Evolutionary conservation across 2,888 invertebrate genomes (phyloP).

Genomic region (Deladenus siricidicola): DNA sequence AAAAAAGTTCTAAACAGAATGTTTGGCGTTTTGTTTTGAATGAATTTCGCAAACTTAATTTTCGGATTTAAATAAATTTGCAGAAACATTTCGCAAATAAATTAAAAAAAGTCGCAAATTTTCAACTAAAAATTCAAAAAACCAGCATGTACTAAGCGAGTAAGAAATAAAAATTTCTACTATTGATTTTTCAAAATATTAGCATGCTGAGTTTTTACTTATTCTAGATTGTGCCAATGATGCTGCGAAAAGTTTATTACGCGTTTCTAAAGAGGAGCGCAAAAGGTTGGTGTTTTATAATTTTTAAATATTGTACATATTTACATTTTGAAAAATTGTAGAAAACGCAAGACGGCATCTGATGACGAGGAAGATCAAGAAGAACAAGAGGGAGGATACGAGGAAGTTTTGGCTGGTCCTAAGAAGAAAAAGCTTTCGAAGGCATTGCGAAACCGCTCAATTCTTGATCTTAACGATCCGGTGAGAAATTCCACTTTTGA

Average conservation of each 20-base stretch:
- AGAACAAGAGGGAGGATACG: constrained; percentile 1
- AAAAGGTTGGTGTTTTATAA: not conserved
- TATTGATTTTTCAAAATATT: too few relatives aligned
- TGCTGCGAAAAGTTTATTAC: constrained; percentile 2
- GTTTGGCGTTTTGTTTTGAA: too few relatives aligned
- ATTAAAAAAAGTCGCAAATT: too few relatives aligned
- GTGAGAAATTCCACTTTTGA: too few relatives aligned
- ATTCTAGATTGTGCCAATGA: constrained; percentile 1
- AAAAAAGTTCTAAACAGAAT: too few relatives aligned
- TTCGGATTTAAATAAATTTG: too few relatives aligned
- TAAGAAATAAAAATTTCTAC: too few relatives aligned
- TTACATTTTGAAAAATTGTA: not conserved
- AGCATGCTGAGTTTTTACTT: too few relatives aligned
- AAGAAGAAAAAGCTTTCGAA: constrained; percentile 8
- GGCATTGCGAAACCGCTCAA: not conserved
- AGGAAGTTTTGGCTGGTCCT: not conserved
- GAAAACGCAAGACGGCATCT: not conserved
- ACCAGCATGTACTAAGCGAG: too few relatives aligned
- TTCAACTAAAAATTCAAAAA: too few relatives aligned
- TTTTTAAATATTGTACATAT: not conserved
- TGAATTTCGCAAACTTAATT: too few relatives aligned
- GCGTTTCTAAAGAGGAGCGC: constrained; percentile 4
- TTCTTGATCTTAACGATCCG: constrained; percentile 14
- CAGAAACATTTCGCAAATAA: too few relatives aligned
- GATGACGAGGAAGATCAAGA: not conserved